Evolutionary conservation across 2,888 invertebrate genomes (phyloP).

Genomic region (Agriopis marginaria): DNA sequence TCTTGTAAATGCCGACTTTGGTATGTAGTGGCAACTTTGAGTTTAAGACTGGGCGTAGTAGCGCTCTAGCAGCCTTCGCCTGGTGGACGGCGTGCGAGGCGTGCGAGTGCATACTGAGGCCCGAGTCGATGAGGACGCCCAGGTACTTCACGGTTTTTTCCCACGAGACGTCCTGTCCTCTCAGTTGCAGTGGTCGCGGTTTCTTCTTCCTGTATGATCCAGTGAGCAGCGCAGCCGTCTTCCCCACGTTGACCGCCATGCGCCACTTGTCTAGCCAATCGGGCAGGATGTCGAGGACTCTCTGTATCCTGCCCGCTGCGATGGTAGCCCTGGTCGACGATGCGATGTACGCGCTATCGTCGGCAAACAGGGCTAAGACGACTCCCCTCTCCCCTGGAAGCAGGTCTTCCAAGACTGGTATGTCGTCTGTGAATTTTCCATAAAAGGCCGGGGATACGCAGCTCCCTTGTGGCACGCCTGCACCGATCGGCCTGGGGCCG

Average conservation of each 20-base stretch:
- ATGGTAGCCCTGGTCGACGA: neutral
- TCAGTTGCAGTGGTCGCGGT: constrained; percentile 3
- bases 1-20: constrained; percentile 44
- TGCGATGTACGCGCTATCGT: constrained; percentile 18
- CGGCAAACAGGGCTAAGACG: constrained; percentile 22
- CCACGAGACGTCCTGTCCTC: constrained; percentile 32
- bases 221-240: constrained; percentile 38
- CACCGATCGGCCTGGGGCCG: neutral
- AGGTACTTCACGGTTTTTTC: constrained; percentile 34
- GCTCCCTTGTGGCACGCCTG: constrained; percentile 18
- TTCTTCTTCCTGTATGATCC: neutral
- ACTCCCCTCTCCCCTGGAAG: constrained; percentile 1
- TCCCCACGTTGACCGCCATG: constrained; percentile 40
- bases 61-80: constrained; percentile 19
- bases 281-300: constrained; percentile 42
- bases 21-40: constrained; percentile 40
- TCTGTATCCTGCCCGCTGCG: neutral
- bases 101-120: constrained; percentile 40
- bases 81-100: constrained; percentile 18
- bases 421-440: constrained; percentile 42
- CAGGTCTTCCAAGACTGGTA: constrained; percentile 27
- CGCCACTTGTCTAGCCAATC: constrained; percentile 35
- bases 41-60: constrained; percentile 36
- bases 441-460: constrained; percentile 40
- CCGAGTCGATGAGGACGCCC: constrained; percentile 41